A percentile compares a stretch with the other conserved stretches of the same genome.
Evolutionary conservation across 2,797 vertebrate genomes (phyloP).

Genomic region (Pseudotriccus pelzelni): DNA sequence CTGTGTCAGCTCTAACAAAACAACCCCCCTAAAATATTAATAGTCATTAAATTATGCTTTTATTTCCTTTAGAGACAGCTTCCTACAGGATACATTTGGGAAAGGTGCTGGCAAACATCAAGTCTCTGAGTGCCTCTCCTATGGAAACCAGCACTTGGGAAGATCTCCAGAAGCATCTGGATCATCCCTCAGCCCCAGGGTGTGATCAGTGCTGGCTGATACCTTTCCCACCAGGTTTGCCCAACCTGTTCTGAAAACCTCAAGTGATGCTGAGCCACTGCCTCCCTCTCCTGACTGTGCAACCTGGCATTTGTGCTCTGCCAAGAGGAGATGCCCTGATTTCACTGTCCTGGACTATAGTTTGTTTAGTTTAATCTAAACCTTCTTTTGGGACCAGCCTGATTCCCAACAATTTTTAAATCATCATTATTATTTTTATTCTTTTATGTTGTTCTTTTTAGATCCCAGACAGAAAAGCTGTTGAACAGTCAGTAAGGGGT

Average conservation of each 20-base stretch:
- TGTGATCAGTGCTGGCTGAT: neutral
- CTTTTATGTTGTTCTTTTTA: neutral
- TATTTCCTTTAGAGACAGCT: neutral
- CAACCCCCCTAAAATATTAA: neutral
- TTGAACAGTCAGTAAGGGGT: neutral
- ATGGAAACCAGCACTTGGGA: neutral
- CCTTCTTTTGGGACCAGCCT: neutral
- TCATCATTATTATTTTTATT: neutral
- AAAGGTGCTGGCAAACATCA: neutral
- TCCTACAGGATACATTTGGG: fast-evolving
- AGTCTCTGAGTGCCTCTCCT: neutral
- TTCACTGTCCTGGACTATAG: neutral
- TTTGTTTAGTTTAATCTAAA: neutral
- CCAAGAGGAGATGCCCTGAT: neutral
- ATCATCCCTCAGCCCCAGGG: neutral
- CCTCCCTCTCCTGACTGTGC: neutral
- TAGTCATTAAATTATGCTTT: neutral
- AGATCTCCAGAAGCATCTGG: neutral
- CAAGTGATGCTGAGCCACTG: neutral
- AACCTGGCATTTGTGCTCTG: neutral
- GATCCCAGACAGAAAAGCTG: neutral
- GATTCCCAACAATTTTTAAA: neutral
- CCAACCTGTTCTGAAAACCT: neutral
- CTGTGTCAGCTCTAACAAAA: neutral
- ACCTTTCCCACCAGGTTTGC: neutral